Base-by-base conservation (phyloP, 2,113 vertebrate genomes). In the Myotis brandtii region DNA sequence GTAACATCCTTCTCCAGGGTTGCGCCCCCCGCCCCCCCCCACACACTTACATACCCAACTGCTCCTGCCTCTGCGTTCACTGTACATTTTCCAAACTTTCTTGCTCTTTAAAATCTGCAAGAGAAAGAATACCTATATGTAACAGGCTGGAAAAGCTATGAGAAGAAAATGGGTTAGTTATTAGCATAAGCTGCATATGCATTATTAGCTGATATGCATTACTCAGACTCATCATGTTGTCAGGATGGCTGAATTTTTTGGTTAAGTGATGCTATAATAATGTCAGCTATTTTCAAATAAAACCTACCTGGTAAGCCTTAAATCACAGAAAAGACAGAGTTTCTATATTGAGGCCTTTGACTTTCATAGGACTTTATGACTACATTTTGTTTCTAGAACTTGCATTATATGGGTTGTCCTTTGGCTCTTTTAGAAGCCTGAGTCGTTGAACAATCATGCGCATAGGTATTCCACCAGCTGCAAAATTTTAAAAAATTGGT, bases 271-370 rank as follows among this genome's bases (percentile, higher is more conserved):
- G 0, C 77, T 70, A 5, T 73, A 14, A 54, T 87, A 8, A 70
- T n/a, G 52, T 48, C 72, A 88, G 50, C 75, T 85, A 40, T 88
- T 96, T 91, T 96, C 79, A 94, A 67, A 77, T 83, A 82, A 87
- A 82, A 77, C 90, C 72, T n/a, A 72, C 46, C 50, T 82, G 62
- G 88, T 92, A 43, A 6, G 6, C 81, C 76, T 95, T 93, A 34
- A 40, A 50, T 50, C 70, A 73, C 43, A 89, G 87, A 48, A 91
- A 75, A 86, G 56, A 66, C 40, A 17, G 52, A 11, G 27, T 91
- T 82, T 93, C 82, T 86, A 9, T 92, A 85, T 23, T n/a, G 86
- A 95, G 85, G 16, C 9, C 43, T 83, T 52, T 69, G 77, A 83
- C 82, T 89, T 75, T 79, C 40, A 50, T 25, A 84, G 84, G 92